Conservation (phyloP, 2,113 vertebrate species). For the Campylomormyrus numenius region DNA sequence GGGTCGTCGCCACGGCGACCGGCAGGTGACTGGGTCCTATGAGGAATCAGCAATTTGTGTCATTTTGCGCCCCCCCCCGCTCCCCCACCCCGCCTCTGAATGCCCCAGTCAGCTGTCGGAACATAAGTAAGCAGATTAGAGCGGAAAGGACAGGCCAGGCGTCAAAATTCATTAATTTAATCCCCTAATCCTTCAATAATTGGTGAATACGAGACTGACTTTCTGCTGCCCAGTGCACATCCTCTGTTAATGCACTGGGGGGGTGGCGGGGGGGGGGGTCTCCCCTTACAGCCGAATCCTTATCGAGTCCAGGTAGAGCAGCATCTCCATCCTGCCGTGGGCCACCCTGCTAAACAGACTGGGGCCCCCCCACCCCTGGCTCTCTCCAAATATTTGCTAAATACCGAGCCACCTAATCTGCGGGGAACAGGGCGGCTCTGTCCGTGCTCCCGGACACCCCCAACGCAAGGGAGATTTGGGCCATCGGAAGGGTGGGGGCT, state of each 20-base stretch:
- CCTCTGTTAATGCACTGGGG: conserved; percentile 39
- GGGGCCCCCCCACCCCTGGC: neutral
- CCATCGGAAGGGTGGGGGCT: neutral
- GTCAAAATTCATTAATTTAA: conserved; percentile 60
- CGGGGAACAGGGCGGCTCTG: neutral
- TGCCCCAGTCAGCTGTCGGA: conserved; percentile 50
- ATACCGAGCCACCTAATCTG: conserved; percentile 19
- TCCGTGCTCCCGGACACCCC: neutral
- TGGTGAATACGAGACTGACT: conserved; percentile 50
- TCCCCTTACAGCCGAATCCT: conserved; percentile 16
- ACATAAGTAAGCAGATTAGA: conserved; percentile 57
- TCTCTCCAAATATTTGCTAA: conserved; percentile 18
- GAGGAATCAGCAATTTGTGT: conserved; percentile 36
- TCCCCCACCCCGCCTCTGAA: conserved; percentile 30
- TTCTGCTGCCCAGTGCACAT: conserved; percentile 52
- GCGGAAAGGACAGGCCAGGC: conserved; percentile 49
- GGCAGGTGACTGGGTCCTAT: conserved; percentile 16
- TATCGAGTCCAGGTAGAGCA: conserved; percentile 15
- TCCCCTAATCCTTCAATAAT: conserved; percentile 50
- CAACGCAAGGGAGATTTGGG: neutral
- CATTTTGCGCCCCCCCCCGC: neutral
- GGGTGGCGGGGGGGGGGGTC: conserved; percentile 21
- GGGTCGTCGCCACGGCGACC: conserved; percentile 8
- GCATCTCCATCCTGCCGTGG: neutral
- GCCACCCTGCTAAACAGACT: neutral